phyloP scores from a whole-genome alignment of 2,113 vertebrate species.

The Murina feae region DNA sequence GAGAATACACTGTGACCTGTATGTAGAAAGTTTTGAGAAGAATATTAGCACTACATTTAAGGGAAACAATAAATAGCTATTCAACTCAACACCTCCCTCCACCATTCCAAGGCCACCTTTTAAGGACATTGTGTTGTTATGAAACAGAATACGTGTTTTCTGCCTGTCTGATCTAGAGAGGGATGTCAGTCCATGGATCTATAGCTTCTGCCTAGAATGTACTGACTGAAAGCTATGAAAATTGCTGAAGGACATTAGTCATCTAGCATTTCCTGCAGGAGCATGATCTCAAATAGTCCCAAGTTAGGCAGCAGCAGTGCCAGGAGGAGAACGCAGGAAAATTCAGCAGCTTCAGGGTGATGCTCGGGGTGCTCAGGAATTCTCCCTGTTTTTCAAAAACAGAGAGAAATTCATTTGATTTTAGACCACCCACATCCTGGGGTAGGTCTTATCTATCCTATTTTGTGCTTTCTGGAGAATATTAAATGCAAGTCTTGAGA shows the following conservation, averaged over 20 bases:
- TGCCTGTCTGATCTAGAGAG: constrained; percentile 67
- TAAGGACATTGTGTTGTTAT: constrained; percentile 65
- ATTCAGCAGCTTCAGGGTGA: neutral
- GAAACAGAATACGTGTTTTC: constrained; percentile 74
- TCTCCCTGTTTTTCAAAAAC: neutral
- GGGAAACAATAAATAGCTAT: constrained; percentile 30
- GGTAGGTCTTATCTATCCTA: neutral
- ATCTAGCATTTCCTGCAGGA: neutral
- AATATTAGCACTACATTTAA: constrained; percentile 53
- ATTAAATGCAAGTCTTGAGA: neutral
- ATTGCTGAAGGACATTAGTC: neutral
- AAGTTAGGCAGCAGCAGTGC: neutral
- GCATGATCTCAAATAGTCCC: neutral
- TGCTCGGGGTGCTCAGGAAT: neutral
- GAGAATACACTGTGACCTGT: neutral
- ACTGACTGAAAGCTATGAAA: constrained; percentile 66
- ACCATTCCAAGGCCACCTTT: constrained; percentile 42
- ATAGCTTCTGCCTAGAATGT: constrained; percentile 64
- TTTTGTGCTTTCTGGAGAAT: neutral
- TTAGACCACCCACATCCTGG: neutral
- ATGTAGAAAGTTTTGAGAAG: constrained; percentile 36
- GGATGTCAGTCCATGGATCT: constrained; percentile 58
- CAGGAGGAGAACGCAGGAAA: neutral
- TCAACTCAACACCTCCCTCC: neutral
- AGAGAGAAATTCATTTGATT: neutral